Evolutionary conservation across 2,797 vertebrate genomes (phyloP).

Genomic region (Sternotherus odoratus): DNA sequence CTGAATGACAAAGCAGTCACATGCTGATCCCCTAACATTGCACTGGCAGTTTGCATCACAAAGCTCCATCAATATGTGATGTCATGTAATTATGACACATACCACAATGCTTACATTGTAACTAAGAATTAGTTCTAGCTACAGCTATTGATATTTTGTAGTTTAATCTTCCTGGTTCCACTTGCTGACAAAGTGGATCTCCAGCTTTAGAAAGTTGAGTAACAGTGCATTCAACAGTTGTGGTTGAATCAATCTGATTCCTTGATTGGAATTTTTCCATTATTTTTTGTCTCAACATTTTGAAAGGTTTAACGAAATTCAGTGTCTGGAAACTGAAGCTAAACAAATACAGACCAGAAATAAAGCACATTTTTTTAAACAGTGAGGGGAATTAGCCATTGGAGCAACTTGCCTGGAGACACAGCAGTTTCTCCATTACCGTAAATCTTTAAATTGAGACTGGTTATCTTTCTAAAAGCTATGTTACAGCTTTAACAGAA

Average conservation of each 20-base stretch:
- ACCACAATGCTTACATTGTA: constrained; percentile 29
- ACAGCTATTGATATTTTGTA: not conserved
- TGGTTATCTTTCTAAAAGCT: not conserved
- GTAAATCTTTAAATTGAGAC: not conserved
- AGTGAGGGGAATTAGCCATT: not conserved
- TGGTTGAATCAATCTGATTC: constrained; percentile 30
- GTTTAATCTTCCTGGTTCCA: constrained; percentile 27
- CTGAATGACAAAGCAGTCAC: not conserved
- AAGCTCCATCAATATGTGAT: not conserved
- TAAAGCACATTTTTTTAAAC: not conserved
- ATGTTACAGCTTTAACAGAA: not conserved
- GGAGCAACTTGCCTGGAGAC: not conserved
- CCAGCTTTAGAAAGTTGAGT: constrained; percentile 29
- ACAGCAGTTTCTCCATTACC: not conserved
- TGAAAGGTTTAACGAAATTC: not conserved
- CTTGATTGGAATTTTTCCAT: not conserved
- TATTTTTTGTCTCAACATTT: constrained; percentile 26
- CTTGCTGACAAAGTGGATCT: constrained; percentile 23
- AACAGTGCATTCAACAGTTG: constrained; percentile 25
- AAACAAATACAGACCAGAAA: constrained; percentile 1
- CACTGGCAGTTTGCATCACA: not conserved
- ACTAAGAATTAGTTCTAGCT: constrained; percentile 31
- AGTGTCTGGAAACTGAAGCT: not conserved
- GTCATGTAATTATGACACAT: not conserved
- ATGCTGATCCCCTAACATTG: rapidly evolving